Base-by-base conservation (phyloP, 2,888 invertebrate species). In the Polyommatus iphigenia region DNA sequence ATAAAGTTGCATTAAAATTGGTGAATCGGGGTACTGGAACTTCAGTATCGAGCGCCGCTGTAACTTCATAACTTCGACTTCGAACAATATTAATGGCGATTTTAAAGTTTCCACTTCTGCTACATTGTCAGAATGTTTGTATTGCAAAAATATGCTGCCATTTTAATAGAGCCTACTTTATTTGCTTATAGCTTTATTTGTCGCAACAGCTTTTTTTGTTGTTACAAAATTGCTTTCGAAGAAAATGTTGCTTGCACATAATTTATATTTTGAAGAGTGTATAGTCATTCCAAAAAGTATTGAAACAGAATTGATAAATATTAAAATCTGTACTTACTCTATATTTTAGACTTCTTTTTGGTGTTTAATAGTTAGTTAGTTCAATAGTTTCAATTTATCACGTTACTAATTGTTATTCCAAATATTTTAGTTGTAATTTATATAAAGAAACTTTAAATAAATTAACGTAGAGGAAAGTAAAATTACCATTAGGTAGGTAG, bases 61-160 rank as follows among this genome's bases (percentile, higher is more conserved):
- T 67, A 32, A 67, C 29, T 67, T 67, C 67, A 67, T 67, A 67
- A 67, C 67, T 67, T 67, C 67, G 67, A 67, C 67, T 15, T 67
- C 29, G 29, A 67, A 32, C 67, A 67, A 67, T 67, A 67, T 67
- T 67, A 67, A 67, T 67, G 67, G 32, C 67, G 67, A 67, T 67
- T 67, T 67, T 32, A 67, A 67, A 67, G 67, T 67, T 67, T 67
- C 67, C 5, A 67, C 67, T 67, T 32, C 67, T 32, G 67, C 29
- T 29, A 18, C 29, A 32, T 67, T 67, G 67, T 32, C 67, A 67
- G 67, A 67, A 24, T 62, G 20, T 62, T 62, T 62, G 62, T 62
- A 59, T 20, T 20, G 59, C n/a, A 8, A 59, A 59, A 59, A 59
- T 59, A 59, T 59, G 6, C 5, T 59, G 59, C 59, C 20, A 59